phyloP scores from a whole-genome alignment of 2,797 vertebrate genomes.

The Bufotes viridis region DNA sequence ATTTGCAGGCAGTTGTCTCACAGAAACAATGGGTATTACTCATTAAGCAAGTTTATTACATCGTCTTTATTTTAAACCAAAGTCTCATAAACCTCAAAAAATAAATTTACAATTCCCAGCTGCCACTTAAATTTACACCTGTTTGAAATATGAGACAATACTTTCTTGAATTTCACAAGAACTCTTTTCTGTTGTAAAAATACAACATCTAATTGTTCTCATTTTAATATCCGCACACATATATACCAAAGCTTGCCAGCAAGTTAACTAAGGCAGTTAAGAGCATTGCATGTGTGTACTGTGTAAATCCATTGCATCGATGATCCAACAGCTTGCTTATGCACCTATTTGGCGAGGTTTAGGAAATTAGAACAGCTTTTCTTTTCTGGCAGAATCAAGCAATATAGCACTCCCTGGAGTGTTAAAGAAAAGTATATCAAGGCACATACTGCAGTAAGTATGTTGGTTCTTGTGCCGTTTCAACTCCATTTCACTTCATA shows the following conservation, averaged over 20 bases:
- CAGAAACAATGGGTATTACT: slow-evolving; percentile 20
- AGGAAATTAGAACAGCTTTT: slow-evolving; percentile 79
- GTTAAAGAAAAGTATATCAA: slow-evolving; percentile 67
- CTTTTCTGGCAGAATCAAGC: slow-evolving; percentile 75
- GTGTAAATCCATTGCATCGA: slow-evolving; percentile 63
- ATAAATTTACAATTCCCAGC: slow-evolving; percentile 18
- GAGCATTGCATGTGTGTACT: slow-evolving; percentile 62
- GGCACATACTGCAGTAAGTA: slow-evolving; percentile 71
- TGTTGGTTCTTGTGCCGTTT: slow-evolving; percentile 61
- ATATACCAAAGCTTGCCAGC: slow-evolving; percentile 65
- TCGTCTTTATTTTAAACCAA: slow-evolving; percentile 10
- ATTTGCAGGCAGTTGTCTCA: slow-evolving; percentile 15
- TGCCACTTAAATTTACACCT: slow-evolving; percentile 33
- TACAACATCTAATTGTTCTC: slow-evolving; percentile 48
- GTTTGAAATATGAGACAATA: slow-evolving; percentile 17
- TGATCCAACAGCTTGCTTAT: slow-evolving; percentile 79
- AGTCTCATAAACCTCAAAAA: slow-evolving; percentile 25
- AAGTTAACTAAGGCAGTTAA: slow-evolving; percentile 62
- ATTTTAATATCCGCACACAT: slow-evolving; percentile 57
- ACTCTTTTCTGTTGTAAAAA: slow-evolving; percentile 19
- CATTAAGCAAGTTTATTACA: slow-evolving; percentile 25
- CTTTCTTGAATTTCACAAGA: slow-evolving; percentile 43
- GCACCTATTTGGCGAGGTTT: slow-evolving; percentile 78
- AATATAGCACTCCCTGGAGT: slow-evolving; percentile 74
- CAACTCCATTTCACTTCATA: slow-evolving; percentile 27